Evolutionary conservation across 23 tunicate genomes (phyloP), one percentile per base, ranked within the genome.

Genomic region (Oikopleura vanhoeffeni): DNA sequence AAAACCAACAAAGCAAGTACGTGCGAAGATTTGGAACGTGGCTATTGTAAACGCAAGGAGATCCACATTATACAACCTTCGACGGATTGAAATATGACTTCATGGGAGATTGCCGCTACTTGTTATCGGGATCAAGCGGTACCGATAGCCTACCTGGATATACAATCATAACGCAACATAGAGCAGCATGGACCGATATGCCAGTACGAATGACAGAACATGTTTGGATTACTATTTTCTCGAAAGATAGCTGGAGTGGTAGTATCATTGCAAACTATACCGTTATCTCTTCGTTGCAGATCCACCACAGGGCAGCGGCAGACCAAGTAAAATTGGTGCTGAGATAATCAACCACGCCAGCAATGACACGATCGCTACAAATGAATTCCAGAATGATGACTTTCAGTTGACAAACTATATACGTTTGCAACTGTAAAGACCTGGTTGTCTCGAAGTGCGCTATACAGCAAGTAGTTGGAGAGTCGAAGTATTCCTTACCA

Each of bases 41-140:
- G n/a, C n/a, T n/a, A n/a, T n/a, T n/a, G n/a, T n/a, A n/a, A n/a
- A n/a, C 88, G 28, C 40, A 0, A 35, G 88, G 88, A 28, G 88
- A 86, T 57, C 88, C 88, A 27, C 88, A 86, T 40, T 86, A 86
- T 77, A 41, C 42, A 42, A 86, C 86, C 24, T 41, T 84, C 18
- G 86, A 86, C 82, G 86, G 86, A 2, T 39, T 34, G 36, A 38
- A 36, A 41, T 86, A 24, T 76, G 88, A 86, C 40, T 86, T 86
- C 67, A 86, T 86, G 88, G 88, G 88, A 34, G 41, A 40, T 41
- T 86, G 88, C 34, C 36, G 41, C 8, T 86, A 86, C 40, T 40
- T 86, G 0, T 84, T 86, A 86, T 18, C 85, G 32, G 39, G 76
- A 0, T 39, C 41, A 1, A 40, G 40, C 87, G 34, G 64, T 33